Evolutionary conservation across 2,888 invertebrate species (phyloP), one percentile per base, ranked within the genome.

Genomic region (Encarsia formosa): DNA sequence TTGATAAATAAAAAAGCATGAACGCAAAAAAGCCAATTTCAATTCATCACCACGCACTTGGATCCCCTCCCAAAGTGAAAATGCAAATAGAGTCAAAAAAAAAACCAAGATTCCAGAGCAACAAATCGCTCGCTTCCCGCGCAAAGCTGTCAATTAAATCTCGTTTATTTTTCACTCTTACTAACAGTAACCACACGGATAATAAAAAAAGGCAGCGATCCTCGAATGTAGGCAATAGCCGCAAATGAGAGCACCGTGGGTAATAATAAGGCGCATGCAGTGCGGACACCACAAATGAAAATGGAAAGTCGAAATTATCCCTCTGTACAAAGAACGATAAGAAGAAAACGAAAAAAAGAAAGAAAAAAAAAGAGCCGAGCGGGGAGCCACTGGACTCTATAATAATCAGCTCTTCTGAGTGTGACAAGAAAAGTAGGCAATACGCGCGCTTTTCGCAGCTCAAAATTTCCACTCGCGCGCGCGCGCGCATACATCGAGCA

Each of bases 401-500:
- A n/a, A n/a, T 51, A 56, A 56, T 56, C 39, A 56, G 23, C 49
- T 56, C 52, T 52, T 26, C 16, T 44, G 57, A 56, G 49, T 59
- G 52, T 58, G 57, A 56, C 58, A 57, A 45, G 59, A 61, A 61
- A 61, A 62, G 54, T 52, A 40, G 55, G 45, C 56, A 45, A 49
- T 15, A 8, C 23, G 18, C 16, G 39, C 31, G 19, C 41, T 42
- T 31, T 31, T 34, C 23, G n/a, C 15, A 13, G 31, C 31, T n/a
- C 35, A 29, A 20, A 47, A 9, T 15, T 42, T 45, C 34, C 13
- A 20, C 8, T 18, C 35, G 44, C 53, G 59, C 59, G 54, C 56
- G 57, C 47, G 23, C 22, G 39, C 22, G 32, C 23, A 59, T 73
- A 71, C 73, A 70, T 71, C 38, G 38, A 16, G 49, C n/a, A 16